Base-by-base conservation (phyloP, 2,797 vertebrate species). In the Rousettus madagascariensis region DNA sequence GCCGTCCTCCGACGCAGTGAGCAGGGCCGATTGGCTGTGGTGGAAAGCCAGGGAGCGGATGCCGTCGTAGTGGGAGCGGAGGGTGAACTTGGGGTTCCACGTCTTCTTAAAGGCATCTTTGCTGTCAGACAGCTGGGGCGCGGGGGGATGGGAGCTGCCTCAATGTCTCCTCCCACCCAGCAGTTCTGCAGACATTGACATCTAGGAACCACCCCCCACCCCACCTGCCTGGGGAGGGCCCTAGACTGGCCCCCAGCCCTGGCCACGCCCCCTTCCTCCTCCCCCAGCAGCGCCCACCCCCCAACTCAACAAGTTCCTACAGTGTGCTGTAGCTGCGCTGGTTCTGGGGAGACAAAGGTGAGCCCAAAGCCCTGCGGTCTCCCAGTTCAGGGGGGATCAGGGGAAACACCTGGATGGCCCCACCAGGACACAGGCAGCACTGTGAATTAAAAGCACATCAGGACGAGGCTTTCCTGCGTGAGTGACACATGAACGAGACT, bases 11-110 rank as follows among this genome's bases (percentile, higher is more conserved):
- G 99, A 99, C 43, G 99, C 99, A 0, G 99, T 99, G 97, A 99
- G 97, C 94, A 99, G 96, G 11, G 99, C 99, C 0, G 99, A 98
- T 95, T 99, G 99, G 92, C 97, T 98, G 53, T 99, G 99, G 98
- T 99, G 99, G 97, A 99, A 99, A 22, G 98, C 99, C 98, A 99
- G 92, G 0, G 98, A 99, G 3, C 99, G 99, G 97, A 99, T 99
- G 95, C 99, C 99, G 0, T 99, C 99, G 0, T 99, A 99, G 98
- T 99, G 99, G 87, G 99, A 99, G 88, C 99, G 99, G 51, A 99
- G 99, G 1, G 99, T 99, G 97, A 99, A 99, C 22, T 99, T 99
- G 80, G 99, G 99, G 98, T 99, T 99, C 99, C 99, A 99, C 0
- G 99, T 99, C 98, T 99, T 99, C 97, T 99, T 99, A 78, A 99